Base-by-base conservation (phyloP, 2,113 vertebrate species). In the Paracanthobrama guichenoti region DNA sequence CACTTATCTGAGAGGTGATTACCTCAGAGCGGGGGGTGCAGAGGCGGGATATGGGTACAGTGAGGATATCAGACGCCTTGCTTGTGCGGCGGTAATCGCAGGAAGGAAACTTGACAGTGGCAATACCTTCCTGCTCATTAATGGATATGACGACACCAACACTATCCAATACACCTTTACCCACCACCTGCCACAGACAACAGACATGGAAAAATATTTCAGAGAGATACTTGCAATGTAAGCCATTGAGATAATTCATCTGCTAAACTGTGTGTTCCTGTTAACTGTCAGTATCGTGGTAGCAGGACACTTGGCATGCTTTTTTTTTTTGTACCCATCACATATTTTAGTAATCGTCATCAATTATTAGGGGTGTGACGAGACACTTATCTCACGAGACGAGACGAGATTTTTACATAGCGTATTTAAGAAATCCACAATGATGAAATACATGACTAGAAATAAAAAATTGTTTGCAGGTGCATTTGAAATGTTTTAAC, bases 111-210 rank as follows among this genome's bases (percentile, higher is more conserved):
- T 94, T 98, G 88, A 99, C 97, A 3, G 97, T 98, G 84, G 97
- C 98, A 79, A 99, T 98, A 89, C 97, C 97, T 94, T 99, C 97
- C 93, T 98, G 98, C 74, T 99, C 98, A 82, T 99, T 99, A 91
- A 98, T 98, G 84, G 97, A 98, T 88, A 97, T 97, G 90, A 99
- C 98, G 78, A 98, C 91, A 81, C 98, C 98, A 77, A 97, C 89
- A 85, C 97, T 98, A 88, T 96, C 97, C 84, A 97, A 93, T 86
- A 99, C 95, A 86, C 97, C 98, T 95, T 96, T 97, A 78, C 98
- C 98, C 86, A 97, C 90, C 90, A 99, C 97, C 98, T 99, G 89
- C 1, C 3, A 59, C 78, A 88, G 18, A 26, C 11, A 78, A 74
- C 22, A 57, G 0, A 18, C 13, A 78, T 2, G 13, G 3, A 28